phyloP scores from a whole-genome alignment of 2,888 invertebrate species.

The Campoplex capitator region DNA sequence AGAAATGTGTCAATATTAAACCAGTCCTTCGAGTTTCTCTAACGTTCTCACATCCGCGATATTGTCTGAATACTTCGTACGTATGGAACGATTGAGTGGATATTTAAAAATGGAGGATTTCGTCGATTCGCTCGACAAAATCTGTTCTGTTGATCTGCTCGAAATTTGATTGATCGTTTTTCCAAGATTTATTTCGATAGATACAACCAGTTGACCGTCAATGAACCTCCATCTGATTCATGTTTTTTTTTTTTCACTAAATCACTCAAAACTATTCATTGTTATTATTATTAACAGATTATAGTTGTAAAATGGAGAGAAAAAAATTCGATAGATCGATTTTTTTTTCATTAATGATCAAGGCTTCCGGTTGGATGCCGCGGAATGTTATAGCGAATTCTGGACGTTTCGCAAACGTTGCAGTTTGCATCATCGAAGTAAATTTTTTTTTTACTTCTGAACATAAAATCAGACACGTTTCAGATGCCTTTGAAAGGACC shows the following conservation, averaged over 20 bases:
- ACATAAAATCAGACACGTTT: not conserved
- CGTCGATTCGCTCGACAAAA: too few relatives aligned
- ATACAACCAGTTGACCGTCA: not conserved
- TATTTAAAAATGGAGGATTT: not conserved
- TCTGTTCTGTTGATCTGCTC: not conserved
- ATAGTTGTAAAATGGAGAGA: too few relatives aligned
- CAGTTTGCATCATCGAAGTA: too few relatives aligned
- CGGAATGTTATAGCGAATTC: too few relatives aligned
- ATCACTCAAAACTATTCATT: too few relatives aligned
- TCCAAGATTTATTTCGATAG: not conserved
- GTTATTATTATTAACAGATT: too few relatives aligned
- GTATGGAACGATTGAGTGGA: not conserved
- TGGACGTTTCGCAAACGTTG: too few relatives aligned
- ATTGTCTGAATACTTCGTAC: not conserved
- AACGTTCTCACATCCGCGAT: not conserved
- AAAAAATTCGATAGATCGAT: too few relatives aligned
- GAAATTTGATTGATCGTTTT: not conserved
- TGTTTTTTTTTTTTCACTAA: too few relatives aligned
- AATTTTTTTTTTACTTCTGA: not conserved
- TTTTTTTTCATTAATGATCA: too few relatives aligned
- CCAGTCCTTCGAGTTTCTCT: constrained; percentile 10
- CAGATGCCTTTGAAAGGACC: not conserved
- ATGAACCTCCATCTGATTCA: too few relatives aligned
- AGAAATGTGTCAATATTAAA: not conserved
- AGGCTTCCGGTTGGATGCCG: too few relatives aligned